Conservation (phyloP, 2,888 invertebrate genomes). For the Brachyptera risi region DNA sequence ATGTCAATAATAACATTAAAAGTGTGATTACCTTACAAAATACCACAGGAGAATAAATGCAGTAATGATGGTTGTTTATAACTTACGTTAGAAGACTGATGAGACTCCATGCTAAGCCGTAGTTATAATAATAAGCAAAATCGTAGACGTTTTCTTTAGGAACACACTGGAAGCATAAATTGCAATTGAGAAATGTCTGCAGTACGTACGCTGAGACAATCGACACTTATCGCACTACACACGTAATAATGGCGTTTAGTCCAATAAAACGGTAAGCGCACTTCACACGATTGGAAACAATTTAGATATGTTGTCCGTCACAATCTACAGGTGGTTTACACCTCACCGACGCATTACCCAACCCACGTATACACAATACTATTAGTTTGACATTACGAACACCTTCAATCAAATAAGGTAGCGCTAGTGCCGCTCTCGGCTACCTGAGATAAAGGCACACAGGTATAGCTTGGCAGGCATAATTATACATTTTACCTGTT, state of each 20-base stretch:
- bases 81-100: conserved; percentile 19
- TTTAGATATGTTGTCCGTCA: no score
- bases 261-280: neutral
- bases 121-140: no score
- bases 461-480: conserved; percentile 2
- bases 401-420: conserved; percentile 3
- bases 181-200: no score
- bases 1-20: no score
- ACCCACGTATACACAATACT: conserved; percentile 27
- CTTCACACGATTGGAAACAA: neutral
- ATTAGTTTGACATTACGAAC: conserved; percentile 16
- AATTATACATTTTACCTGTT: no score
- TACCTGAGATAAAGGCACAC: conserved; percentile 7
- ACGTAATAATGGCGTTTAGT: neutral
- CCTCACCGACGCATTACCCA: conserved; percentile 12
- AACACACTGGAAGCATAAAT: no score
- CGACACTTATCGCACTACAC: no score
- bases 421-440: conserved; percentile 28
- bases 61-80: neutral
- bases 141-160: no score
- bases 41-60: neutral
- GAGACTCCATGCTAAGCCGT: conserved; percentile 24
- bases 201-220: no score
- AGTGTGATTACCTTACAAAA: no score
- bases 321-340: conserved; percentile 25